These are phyloP conservation scores for Mamestra configurata DNA, from an alignment of 1,140 invertebrate genomes.

Conservation along the genomic window DNA sequence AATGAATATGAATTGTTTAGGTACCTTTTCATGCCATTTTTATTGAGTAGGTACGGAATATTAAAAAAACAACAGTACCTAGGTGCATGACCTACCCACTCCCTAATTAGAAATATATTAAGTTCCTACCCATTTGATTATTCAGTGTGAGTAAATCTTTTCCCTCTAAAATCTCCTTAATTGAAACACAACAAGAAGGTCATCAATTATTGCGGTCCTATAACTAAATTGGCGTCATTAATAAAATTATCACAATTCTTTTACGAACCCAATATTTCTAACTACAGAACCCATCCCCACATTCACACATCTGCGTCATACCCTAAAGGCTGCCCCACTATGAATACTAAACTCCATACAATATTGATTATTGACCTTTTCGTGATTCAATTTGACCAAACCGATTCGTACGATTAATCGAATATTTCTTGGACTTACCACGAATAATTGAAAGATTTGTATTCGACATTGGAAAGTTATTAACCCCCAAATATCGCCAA, in stretches of 20 bases:
- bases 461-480: conserved; percentile 34
- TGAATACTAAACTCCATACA: conserved; percentile 59
- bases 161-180: no score
- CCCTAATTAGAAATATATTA: no score
- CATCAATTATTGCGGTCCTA: no score
- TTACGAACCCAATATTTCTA: not conserved
- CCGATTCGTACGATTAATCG: conserved; percentile 34
- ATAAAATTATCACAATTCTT: conserved; percentile 10
- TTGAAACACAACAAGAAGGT: no score
- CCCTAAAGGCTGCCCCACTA: conserved; percentile 52
- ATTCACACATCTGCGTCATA: conserved; percentile 47
- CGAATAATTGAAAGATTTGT: conserved; percentile 37
- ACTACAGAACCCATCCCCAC: not conserved
- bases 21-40: no score
- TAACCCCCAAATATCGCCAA: conserved; percentile 26
- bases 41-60: no score
- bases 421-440: conserved; percentile 26
- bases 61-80: no score
- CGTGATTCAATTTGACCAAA: conserved; percentile 34
- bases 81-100: no score
- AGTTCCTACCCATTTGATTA: no score
- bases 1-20: no score
- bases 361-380: conserved; percentile 48
- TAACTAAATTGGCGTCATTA: not conserved
- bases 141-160: no score